phyloP scores from a whole-genome alignment of 2,113 vertebrate species.

The Catharus fuscescens region DNA sequence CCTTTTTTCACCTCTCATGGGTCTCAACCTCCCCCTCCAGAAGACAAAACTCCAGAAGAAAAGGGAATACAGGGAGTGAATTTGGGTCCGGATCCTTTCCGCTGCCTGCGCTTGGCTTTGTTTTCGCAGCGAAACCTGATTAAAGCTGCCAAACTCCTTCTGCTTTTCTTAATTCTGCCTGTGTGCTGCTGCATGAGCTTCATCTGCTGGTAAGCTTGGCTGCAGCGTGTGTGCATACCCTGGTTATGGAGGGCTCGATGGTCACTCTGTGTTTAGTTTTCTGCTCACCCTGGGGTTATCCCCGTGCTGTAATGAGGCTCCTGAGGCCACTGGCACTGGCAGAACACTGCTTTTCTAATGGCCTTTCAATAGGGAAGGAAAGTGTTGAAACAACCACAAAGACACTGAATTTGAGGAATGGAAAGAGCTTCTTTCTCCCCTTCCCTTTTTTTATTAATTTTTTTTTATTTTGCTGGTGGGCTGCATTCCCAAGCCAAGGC shows the following conservation, averaged over 20 bases:
- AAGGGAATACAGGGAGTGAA: not conserved
- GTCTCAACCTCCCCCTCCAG: not conserved
- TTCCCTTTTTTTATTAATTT: not conserved
- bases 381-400: not conserved
- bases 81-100: not conserved
- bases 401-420: not conserved
- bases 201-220: not conserved
- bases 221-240: not conserved
- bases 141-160: not conserved
- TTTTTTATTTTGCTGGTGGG: not conserved
- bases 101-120: fast-evolving
- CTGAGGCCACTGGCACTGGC: not conserved
- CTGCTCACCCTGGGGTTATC: not conserved
- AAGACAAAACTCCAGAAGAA: not conserved
- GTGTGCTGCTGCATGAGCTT: not conserved
- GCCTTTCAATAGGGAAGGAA: not conserved
- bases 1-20: not conserved
- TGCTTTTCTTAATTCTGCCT: not conserved
- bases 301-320: not conserved
- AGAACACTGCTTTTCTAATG: not conserved
- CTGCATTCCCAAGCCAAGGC: not conserved
- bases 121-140: not conserved
- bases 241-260: not conserved
- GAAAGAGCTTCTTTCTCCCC: not conserved
- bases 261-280: not conserved